A percentile compares a stretch with the other conserved stretches of the same genome.
Conservation (phyloP, 2,113 vertebrate species). For the Tilapia sparmanii region DNA sequence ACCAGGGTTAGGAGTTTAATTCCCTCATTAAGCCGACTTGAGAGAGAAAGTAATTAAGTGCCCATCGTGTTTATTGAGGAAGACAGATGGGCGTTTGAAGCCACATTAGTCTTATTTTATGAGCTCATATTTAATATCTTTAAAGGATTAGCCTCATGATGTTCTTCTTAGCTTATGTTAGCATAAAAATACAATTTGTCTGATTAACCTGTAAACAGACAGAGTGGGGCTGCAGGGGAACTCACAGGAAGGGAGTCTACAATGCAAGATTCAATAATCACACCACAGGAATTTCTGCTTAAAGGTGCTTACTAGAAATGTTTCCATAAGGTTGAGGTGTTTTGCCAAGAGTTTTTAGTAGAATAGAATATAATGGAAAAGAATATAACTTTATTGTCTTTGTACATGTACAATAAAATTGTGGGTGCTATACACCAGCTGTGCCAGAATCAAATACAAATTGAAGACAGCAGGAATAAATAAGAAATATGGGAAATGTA, state of each 20-base stretch:
- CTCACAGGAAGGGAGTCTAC: background rate
- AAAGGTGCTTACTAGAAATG: background rate
- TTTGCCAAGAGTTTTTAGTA: background rate
- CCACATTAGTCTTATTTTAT: background rate
- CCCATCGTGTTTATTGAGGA: background rate
- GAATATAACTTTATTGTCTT: background rate
- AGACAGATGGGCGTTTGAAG: background rate
- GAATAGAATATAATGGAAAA: background rate
- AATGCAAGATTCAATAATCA: background rate
- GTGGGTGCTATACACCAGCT: background rate
- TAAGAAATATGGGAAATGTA: background rate
- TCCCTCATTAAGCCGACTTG: background rate
- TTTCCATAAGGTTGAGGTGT: background rate
- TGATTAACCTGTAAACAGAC: background rate
- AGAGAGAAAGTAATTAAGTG: background rate
- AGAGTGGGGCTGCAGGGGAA: background rate
- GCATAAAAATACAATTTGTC: background rate
- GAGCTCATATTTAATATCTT: background rate
- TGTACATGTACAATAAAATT: background rate
- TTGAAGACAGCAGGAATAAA: background rate
- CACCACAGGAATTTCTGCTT: background rate
- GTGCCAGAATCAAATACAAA: background rate
- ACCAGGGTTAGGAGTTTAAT: background rate
- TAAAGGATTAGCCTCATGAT: background rate
- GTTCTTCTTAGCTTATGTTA: background rate